phyloP scores from a whole-genome alignment of 2,888 invertebrate genomes.

The Odontocerum albicorne region DNA sequence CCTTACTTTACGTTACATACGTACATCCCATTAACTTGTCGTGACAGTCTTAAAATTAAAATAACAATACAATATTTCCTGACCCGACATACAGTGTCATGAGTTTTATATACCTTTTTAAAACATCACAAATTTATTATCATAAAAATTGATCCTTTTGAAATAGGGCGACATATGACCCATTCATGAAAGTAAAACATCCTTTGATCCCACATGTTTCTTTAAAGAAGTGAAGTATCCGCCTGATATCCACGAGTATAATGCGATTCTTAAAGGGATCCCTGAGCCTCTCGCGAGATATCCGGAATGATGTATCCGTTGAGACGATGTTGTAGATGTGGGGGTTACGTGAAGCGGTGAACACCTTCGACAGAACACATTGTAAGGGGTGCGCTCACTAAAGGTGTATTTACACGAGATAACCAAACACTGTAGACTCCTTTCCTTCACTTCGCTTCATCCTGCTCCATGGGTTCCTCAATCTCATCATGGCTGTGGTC shows the following conservation, averaged over 20 bases:
- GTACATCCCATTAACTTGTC: slow-evolving; percentile 17
- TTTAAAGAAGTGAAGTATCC: too few relatives aligned
- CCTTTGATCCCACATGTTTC: neutral
- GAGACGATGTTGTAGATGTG: too few relatives aligned
- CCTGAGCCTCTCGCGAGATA: too few relatives aligned
- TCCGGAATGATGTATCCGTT: too few relatives aligned
- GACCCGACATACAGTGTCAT: slow-evolving; percentile 21
- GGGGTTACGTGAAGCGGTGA: too few relatives aligned
- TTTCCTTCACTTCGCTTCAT: slow-evolving; percentile 71
- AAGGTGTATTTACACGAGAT: too few relatives aligned
- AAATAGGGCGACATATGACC: neutral
- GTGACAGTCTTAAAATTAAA: slow-evolving; percentile 16
- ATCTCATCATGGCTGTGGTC: slow-evolving; percentile 70
- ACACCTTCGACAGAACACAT: too few relatives aligned
- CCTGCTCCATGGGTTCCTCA: slow-evolving; percentile 84
- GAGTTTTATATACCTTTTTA: slow-evolving; percentile 22
- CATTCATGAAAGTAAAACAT: neutral
- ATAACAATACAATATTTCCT: slow-evolving; percentile 14
- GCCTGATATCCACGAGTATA: too few relatives aligned
- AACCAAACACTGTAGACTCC: too few relatives aligned
- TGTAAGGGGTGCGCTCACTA: too few relatives aligned
- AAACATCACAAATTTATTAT: slow-evolving; percentile 30
- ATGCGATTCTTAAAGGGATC: too few relatives aligned
- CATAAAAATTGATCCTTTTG: slow-evolving; percentile 14
- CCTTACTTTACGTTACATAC: too few relatives aligned